Conservation (phyloP, 2,113 vertebrate genomes). For the Anas platyrhynchos region DNA sequence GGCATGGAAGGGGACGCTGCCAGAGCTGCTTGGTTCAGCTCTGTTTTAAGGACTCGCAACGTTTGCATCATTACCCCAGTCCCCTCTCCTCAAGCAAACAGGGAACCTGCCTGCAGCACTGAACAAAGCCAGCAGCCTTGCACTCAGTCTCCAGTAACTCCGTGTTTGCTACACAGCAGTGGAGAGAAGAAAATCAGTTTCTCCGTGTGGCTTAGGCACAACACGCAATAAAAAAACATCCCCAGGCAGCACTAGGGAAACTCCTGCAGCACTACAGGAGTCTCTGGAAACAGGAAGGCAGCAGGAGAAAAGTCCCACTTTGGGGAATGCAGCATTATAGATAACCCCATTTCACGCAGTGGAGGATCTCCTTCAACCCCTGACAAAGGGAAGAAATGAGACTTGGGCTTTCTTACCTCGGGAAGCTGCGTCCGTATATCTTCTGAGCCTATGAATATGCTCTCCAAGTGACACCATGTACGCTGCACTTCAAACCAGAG, state of each 20-base stretch:
- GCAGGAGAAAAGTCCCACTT: neutral
- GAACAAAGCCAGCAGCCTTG: neutral
- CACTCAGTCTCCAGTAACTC: neutral
- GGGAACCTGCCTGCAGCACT: neutral
- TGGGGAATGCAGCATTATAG: neutral
- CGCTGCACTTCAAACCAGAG: constrained; percentile 95
- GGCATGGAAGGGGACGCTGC: neutral
- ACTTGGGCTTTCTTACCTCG: constrained; percentile 76
- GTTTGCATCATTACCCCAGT: rapidly evolving
- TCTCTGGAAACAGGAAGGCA: neutral
- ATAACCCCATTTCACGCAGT: neutral
- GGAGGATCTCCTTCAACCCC: neutral
- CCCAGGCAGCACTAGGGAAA: neutral
- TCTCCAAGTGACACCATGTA: constrained; percentile 93
- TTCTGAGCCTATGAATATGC: constrained; percentile 95
- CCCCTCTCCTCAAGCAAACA: neutral
- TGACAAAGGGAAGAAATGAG: neutral
- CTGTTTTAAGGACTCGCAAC: neutral
- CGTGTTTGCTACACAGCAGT: neutral
- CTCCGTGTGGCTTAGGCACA: neutral
- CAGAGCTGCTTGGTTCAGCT: neutral
- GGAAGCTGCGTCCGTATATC: constrained; percentile 93
- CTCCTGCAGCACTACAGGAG: neutral
- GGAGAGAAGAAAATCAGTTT: neutral
- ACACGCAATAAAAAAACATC: neutral